Evolutionary conservation across 1,140 invertebrate species (phyloP).

Genomic region (Tyrophagus putrescentiae): DNA sequence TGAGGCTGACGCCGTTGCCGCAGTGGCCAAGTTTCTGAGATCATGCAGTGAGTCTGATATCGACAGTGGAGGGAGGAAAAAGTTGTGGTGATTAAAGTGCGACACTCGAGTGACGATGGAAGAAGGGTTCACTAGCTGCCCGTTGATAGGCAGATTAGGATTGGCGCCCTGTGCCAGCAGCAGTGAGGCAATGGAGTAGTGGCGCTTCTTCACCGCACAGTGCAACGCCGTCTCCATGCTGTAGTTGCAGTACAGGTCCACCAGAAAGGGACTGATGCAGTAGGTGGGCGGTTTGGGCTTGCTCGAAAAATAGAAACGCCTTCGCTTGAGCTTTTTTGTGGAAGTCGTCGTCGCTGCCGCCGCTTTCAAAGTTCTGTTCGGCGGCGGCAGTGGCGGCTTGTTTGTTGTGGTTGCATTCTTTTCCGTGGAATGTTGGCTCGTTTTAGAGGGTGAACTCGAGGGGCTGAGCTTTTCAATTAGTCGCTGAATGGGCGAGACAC

Average conservation of each 20-base stretch:
- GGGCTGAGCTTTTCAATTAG: constrained; percentile 14
- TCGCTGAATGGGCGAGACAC: constrained; percentile 2
- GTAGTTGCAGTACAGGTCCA: constrained; percentile 59
- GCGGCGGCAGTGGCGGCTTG: background rate
- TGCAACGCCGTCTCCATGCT: constrained; percentile 58
- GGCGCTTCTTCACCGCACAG: constrained; percentile 56
- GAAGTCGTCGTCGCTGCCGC: background rate
- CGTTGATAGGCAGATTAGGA: constrained; percentile 33
- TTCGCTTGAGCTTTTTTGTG: background rate
- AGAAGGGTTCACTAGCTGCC: background rate
- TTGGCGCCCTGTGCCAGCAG: constrained; percentile 52
- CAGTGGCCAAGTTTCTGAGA: background rate
- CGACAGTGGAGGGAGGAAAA: background rate
- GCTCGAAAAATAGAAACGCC: too few relatives aligned
- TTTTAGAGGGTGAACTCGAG: background rate
- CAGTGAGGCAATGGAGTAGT: constrained; percentile 53
- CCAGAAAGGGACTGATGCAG: constrained; percentile 34
- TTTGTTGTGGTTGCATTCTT: too few relatives aligned
- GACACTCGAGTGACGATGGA: constrained; percentile 14
- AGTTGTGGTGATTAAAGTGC: constrained; percentile 4
- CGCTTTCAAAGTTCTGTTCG: background rate
- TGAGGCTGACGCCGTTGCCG: too few relatives aligned
- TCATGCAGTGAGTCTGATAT: background rate
- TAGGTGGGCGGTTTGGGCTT: background rate
- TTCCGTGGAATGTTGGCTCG: too few relatives aligned